A percentile compares a stretch with the other conserved stretches of the same genome.
phyloP scores from a whole-genome alignment of 2,797 vertebrate genomes.

The Phaenicophaeus curvirostris region DNA sequence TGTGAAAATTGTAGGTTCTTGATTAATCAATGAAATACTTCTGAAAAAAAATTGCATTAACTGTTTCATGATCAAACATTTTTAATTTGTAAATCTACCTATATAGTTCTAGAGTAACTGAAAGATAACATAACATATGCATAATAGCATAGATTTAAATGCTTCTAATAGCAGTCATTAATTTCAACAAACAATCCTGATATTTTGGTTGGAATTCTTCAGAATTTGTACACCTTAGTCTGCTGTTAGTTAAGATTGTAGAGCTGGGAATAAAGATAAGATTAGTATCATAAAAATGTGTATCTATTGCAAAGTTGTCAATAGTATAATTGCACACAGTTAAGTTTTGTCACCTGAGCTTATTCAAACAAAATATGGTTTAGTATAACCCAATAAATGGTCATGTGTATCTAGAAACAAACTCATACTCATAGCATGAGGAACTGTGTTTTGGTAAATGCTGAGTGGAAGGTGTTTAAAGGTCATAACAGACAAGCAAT shows the following conservation, averaged over 20 bases:
- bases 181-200: background rate
- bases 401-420: background rate
- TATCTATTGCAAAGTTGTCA: background rate
- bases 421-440: background rate
- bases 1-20: conserved; percentile 11
- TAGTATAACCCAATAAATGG: background rate
- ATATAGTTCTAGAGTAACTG: background rate
- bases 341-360: background rate
- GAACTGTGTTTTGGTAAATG: background rate
- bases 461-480: background rate
- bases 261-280: background rate
- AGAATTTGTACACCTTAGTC: background rate
- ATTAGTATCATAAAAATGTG: background rate
- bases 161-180: background rate
- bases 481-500: background rate
- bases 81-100: background rate
- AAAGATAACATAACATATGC: background rate
- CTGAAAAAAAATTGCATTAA: background rate
- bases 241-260: background rate
- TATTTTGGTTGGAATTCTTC: background rate
- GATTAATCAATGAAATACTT: conserved; percentile 2
- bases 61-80: background rate
- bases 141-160: background rate
- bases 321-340: background rate
- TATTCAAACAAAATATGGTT: background rate